Percentiles rank a stretch among this genome's conserved stretches.
Evolutionary conservation across 2,113 vertebrate genomes (phyloP).

Genomic region (Petromus typicus): DNA sequence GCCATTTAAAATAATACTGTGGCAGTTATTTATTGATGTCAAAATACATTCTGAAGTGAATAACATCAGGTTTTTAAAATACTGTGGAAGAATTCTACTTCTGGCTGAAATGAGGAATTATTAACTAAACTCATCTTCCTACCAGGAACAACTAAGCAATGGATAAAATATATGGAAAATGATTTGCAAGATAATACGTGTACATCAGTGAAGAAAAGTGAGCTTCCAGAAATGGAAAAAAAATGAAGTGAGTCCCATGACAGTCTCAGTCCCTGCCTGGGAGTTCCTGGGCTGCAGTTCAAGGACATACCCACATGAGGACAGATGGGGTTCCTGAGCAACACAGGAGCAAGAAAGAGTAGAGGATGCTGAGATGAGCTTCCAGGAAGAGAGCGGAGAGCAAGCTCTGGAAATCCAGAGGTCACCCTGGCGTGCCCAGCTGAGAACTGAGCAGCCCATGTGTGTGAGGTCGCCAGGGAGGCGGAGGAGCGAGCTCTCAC

Average conservation of each 20-base stretch:
- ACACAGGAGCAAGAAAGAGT: not conserved
- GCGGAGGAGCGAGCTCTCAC: not conserved
- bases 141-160: not conserved
- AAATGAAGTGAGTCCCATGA: not conserved
- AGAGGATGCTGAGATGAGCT: not conserved
- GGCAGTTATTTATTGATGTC: constrained; percentile 40
- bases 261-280: not conserved
- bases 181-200: not conserved
- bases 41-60: constrained; percentile 33
- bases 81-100: not conserved
- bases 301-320: not conserved
- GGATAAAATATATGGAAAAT: not conserved
- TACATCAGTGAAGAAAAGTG: not conserved
- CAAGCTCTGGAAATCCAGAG: not conserved
- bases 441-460: not conserved
- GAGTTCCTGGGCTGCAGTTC: not conserved
- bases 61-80: constrained; percentile 28
- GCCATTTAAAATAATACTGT: constrained; percentile 21
- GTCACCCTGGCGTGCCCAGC: not conserved
- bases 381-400: not conserved
- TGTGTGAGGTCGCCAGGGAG: not conserved
- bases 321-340: not conserved
- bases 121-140: not conserved
- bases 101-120: not conserved
- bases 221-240: not conserved